Conservation (phyloP, 1,140 invertebrate genomes). For the Sinonovacula constricta region DNA sequence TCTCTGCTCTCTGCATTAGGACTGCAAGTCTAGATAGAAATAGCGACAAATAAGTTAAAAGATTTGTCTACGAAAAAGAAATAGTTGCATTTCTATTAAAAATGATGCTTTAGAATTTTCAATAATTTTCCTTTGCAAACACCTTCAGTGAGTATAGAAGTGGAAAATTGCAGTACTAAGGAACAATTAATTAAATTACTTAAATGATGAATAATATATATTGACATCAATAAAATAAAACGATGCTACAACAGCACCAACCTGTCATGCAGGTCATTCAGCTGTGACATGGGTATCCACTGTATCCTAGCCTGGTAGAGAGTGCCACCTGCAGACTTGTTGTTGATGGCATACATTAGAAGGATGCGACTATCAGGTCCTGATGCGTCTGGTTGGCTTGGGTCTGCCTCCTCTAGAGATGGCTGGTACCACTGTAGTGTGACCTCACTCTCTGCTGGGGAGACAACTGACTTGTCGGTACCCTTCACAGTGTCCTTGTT, state of each 20-base stretch:
- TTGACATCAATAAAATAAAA: too few species aligned
- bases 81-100: too few species aligned
- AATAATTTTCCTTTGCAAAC: too few species aligned
- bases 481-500: slow-evolving; percentile 52
- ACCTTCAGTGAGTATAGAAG: too few species aligned
- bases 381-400: slow-evolving; percentile 56
- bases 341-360: slow-evolving; percentile 66
- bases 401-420: slow-evolving; percentile 66
- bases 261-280: slow-evolving; percentile 76
- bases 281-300: slow-evolving; percentile 71
- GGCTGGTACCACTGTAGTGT: slow-evolving; percentile 74
- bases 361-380: slow-evolving; percentile 61
- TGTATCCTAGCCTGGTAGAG: slow-evolving; percentile 52
- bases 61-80: too few species aligned
- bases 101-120: too few species aligned
- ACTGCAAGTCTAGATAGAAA: slow-evolving; percentile 68
- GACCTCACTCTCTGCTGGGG: slow-evolving; percentile 62
- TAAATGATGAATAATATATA: too few species aligned
- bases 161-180: too few species aligned
- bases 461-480: slow-evolving; percentile 58
- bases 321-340: slow-evolving; percentile 46
- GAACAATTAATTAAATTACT: too few species aligned
- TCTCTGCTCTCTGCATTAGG: slow-evolving; percentile 71
- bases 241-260: too few species aligned
- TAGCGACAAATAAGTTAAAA: too few species aligned